Conservation (phyloP, 2,113 vertebrate genomes). For the Carassius auratus region DNA sequence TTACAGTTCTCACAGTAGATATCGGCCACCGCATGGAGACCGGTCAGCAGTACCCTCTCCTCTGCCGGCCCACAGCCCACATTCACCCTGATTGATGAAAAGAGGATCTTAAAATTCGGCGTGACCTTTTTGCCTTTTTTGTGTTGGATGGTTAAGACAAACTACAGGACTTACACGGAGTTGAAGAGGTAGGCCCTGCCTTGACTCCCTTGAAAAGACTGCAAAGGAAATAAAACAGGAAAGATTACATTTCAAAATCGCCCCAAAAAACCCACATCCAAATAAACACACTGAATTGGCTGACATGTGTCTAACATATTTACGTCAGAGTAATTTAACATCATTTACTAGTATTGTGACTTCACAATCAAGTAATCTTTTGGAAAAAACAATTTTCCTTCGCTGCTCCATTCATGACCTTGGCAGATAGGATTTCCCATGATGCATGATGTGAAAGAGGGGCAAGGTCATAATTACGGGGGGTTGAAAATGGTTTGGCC, state of each 20-base stretch:
- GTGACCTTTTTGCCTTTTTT: not conserved
- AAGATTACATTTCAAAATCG: not conserved
- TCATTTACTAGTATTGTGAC: not conserved
- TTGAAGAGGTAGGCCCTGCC: conserved; percentile 80
- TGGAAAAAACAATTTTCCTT: not conserved
- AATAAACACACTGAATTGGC: not conserved
- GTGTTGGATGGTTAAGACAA: not conserved
- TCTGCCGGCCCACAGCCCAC: conserved; percentile 81
- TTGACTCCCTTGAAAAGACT: conserved; percentile 93
- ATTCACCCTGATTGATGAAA: conserved; percentile 67
- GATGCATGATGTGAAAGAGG: conserved; percentile 13
- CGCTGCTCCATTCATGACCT: not conserved
- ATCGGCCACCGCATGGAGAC: conserved; percentile 79
- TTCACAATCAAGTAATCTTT: not conserved
- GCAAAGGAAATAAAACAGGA: conserved; percentile 65
- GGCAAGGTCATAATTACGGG: conserved; percentile 24
- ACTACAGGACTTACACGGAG: conserved; percentile 83
- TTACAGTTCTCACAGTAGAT: conserved; percentile 65
- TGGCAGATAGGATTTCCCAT: conserved; percentile 33
- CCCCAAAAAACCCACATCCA: not conserved
- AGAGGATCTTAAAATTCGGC: not conserved
- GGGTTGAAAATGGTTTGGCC: not conserved
- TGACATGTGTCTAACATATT: not conserved
- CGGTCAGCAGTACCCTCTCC: conserved; percentile 78
- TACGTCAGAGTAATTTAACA: not conserved